Percentiles rank a stretch among this genome's conserved stretches.
Evolutionary conservation across 2,797 vertebrate species (phyloP).

Genomic region (Scomberomorus guttatus): DNA sequence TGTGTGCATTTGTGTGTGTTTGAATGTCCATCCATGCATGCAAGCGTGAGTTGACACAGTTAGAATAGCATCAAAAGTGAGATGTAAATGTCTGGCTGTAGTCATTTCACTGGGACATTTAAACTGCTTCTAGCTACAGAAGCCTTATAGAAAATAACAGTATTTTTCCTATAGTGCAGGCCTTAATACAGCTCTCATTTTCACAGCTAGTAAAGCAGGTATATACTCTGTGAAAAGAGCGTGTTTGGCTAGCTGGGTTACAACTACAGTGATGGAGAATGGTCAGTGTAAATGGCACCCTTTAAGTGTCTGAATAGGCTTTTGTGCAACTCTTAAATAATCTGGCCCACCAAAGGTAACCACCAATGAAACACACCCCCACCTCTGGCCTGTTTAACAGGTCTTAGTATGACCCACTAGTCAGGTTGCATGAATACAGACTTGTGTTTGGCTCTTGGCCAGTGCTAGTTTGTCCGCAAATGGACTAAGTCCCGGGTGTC

Average conservation of each 20-base stretch:
- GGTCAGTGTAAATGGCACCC: slow-evolving; percentile 77
- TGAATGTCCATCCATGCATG: slow-evolving; percentile 36
- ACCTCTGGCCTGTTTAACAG: slow-evolving; percentile 65
- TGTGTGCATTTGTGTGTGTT: slow-evolving; percentile 29
- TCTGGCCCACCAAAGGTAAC: slow-evolving; percentile 72
- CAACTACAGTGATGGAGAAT: slow-evolving; percentile 62
- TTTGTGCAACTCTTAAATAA: slow-evolving; percentile 82
- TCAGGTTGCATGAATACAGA: slow-evolving; percentile 73
- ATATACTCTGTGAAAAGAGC: slow-evolving; percentile 18
- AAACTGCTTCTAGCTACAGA: slow-evolving; percentile 6
- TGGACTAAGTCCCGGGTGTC: slow-evolving; percentile 61
- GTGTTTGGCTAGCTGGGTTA: slow-evolving; percentile 51
- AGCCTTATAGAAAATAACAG: not conserved
- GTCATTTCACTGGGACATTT: slow-evolving; percentile 22
- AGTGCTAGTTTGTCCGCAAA: slow-evolving; percentile 74
- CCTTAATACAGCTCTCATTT: slow-evolving; percentile 37
- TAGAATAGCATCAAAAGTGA: slow-evolving; percentile 18
- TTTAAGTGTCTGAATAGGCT: slow-evolving; percentile 78
- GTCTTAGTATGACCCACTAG: slow-evolving; percentile 67
- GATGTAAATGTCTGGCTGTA: slow-evolving; percentile 6
- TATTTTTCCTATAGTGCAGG: not conserved
- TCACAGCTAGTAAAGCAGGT: slow-evolving; percentile 47
- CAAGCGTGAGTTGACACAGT: slow-evolving; percentile 32
- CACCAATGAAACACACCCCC: slow-evolving; percentile 59
- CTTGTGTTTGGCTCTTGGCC: slow-evolving; percentile 78